Evolutionary conservation across 64 coral and sea anemone genomes (phyloP), one percentile per base, ranked within the genome.

Genomic region (Acropora yongei): DNA sequence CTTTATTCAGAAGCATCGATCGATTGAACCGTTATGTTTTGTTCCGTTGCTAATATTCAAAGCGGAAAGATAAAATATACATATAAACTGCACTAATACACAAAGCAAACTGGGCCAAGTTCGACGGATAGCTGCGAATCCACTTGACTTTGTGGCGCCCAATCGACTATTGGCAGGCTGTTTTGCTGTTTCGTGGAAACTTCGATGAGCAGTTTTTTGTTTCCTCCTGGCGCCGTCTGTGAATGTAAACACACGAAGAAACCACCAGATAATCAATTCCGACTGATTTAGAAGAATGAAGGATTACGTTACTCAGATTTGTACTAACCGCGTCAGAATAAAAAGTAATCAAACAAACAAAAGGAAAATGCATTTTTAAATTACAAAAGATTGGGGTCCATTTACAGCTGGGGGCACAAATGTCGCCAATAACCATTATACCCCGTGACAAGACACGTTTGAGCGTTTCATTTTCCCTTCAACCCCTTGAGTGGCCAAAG

Each of bases 61-160:
- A 71, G 82, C 82, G 44, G 17, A 66, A 58, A 85, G 63, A 71
- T 65, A 85, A 85, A 71, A 65, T 85, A 85, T 65, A 85, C 46
- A 47, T 19, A 45, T 17, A 12, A 41, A 30, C 41, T 18, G 81
- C 47, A 18, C 80, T 85, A 85, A 85, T 93, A 93, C 75, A 77
- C 84, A 60, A 93, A 93, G 77, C 91, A 93, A 18, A 93, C 83
- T 49, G 91, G 91, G 58, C 91, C 91, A 60, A 93, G n/a, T 93
- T 93, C 91, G 71, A 93, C 50, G 39, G 84, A 79, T 14, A 93
- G 77, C 6, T 93, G 66, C 14, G 77, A 80, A 44, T 80, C 41
- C 19, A 76, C 82, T 1, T 49, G 49, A 68, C 68, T 79, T 74
- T 87, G 86, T 44, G 91, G 91, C 42, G 83, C 68, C 51, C 84